A percentile compares a stretch with the other conserved stretches of the same genome.
Evolutionary conservation across 1,140 invertebrate genomes (phyloP).

Genomic region (Drosophila jambulina): DNA sequence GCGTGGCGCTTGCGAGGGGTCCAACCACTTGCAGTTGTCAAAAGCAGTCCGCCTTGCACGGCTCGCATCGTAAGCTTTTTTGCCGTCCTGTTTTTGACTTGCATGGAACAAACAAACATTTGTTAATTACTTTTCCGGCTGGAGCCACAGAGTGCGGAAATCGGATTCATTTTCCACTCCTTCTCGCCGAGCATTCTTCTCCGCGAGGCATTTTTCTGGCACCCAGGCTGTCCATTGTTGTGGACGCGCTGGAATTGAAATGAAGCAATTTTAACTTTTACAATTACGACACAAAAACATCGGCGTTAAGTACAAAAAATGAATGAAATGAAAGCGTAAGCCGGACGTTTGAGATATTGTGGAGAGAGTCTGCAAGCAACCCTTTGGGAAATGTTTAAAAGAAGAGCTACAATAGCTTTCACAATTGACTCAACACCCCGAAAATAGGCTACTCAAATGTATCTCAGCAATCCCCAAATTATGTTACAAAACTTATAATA

Average conservation of each 20-base stretch:
- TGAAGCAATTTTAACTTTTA: slow-evolving; percentile 57
- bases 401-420: background rate
- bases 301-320: slow-evolving; percentile 5
- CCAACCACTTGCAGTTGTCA: slow-evolving; percentile 53
- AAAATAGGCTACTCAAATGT: background rate
- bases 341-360: background rate
- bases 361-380: background rate
- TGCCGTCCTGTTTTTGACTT: slow-evolving; percentile 41
- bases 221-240: slow-evolving; percentile 30
- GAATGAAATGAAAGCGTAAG: background rate
- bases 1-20: background rate
- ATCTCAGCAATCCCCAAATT: background rate
- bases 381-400: background rate
- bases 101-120: slow-evolving; percentile 57
- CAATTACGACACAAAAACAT: slow-evolving; percentile 40
- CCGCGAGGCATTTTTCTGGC: slow-evolving; percentile 12
- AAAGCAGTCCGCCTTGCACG: slow-evolving; percentile 44
- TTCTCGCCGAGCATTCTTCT: background rate
- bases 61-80: slow-evolving; percentile 29
- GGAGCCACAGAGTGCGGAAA: slow-evolving; percentile 26
- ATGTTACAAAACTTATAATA: background rate
- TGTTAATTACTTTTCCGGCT: slow-evolving; percentile 70
- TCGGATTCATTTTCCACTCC: slow-evolving; percentile 34
- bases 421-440: background rate
- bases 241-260: slow-evolving; percentile 39